Percentiles rank a stretch among this genome's conserved stretches.
Evolutionary conservation across 1,140 invertebrate species (phyloP).

Genomic region (Solenopsis fugax): DNA sequence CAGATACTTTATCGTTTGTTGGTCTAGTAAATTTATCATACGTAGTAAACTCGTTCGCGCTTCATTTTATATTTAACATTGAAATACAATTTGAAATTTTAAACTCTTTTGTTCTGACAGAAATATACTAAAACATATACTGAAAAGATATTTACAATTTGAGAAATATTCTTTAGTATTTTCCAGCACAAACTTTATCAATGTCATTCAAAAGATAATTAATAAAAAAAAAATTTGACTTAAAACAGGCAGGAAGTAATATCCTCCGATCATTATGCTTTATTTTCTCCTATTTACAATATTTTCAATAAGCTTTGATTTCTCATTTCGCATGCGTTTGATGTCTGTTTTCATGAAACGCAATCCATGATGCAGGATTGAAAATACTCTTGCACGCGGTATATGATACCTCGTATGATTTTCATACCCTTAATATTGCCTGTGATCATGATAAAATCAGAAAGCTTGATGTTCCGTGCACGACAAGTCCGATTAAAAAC

Average conservation of each 20-base stretch:
- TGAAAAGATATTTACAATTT: constrained; percentile 11
- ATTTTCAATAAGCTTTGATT: constrained; percentile 56
- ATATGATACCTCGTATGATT: constrained; percentile 56
- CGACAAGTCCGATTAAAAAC: constrained; percentile 54
- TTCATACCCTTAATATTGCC: constrained; percentile 57
- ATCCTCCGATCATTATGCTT: constrained; percentile 14
- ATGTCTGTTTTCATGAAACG: constrained; percentile 58
- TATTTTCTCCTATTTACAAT: constrained; percentile 12
- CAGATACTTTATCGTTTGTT: background rate
- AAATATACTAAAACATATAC: background rate
- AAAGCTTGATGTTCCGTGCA: constrained; percentile 31
- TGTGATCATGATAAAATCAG: constrained; percentile 46
- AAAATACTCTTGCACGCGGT: constrained; percentile 49
- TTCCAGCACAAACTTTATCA: background rate
- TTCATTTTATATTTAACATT: constrained; percentile 6
- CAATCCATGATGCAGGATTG: constrained; percentile 52
- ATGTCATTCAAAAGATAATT: background rate
- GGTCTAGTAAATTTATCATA: constrained; percentile 13
- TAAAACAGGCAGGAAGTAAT: background rate
- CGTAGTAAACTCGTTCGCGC: background rate
- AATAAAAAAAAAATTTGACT: constrained; percentile 21
- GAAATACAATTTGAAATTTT: constrained; percentile 5
- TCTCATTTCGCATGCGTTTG: constrained; percentile 56
- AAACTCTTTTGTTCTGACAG: background rate
- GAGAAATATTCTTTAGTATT: background rate